Conservation (phyloP, 2,113 vertebrate species). For the Zootoca vivipara region DNA sequence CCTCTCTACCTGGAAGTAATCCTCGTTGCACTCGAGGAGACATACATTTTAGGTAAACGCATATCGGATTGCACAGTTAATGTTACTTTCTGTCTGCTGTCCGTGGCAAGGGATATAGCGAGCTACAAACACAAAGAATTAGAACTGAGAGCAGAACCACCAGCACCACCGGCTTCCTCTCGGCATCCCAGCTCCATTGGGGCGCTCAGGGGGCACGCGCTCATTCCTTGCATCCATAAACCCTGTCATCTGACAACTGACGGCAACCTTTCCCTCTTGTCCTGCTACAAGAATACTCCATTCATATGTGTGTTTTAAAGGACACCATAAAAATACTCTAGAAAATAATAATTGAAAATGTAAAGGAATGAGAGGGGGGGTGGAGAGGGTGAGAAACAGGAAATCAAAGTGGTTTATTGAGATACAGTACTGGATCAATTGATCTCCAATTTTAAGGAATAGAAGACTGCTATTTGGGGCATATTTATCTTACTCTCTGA, state of each 20-base stretch:
- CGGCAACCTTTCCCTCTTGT: neutral
- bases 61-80: neutral
- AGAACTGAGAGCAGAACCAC: neutral
- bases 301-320: neutral
- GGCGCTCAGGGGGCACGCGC: neutral
- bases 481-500: neutral
- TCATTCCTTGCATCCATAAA: neutral
- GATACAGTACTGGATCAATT: neutral
- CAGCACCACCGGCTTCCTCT: neutral
- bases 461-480: neutral
- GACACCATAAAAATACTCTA: neutral
- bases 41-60: neutral
- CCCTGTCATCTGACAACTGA: neutral
- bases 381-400: neutral
- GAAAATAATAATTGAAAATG: neutral
- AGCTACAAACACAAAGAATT: neutral
- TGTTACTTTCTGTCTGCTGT: neutral
- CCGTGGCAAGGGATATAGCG: neutral
- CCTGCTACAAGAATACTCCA: neutral
- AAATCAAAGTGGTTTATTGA: neutral
- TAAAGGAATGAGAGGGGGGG: neutral
- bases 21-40: neutral
- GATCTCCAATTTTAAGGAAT: neutral
- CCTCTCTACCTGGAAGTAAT: neutral
- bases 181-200: neutral